Evolutionary conservation across 2,113 vertebrate genomes (phyloP).

Genomic region (Chloebia gouldiae): DNA sequence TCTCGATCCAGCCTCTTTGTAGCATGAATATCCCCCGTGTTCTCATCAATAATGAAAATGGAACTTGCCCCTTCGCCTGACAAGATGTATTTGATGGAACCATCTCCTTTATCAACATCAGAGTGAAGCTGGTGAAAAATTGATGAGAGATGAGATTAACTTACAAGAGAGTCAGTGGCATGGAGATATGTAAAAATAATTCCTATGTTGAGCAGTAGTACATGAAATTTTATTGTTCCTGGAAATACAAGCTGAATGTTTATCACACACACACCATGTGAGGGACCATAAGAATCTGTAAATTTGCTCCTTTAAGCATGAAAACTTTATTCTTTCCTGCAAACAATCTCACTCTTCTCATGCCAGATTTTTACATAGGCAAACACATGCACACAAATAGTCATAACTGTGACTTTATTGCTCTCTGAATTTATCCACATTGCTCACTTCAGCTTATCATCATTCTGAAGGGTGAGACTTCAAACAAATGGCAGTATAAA

Average conservation of each 20-base stretch:
- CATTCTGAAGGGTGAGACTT: not conserved
- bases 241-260: conserved; percentile 42
- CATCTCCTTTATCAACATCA: conserved; percentile 94
- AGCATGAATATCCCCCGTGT: conserved; percentile 96
- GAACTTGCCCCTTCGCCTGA: conserved; percentile 93
- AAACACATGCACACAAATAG: not conserved
- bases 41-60: conserved; percentile 98
- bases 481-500: not conserved
- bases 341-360: not conserved
- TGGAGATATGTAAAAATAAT: conserved; percentile 66
- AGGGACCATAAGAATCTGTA: conserved; percentile 19
- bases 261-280: not conserved
- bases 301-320: not conserved
- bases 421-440: not conserved
- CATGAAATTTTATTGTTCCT: conserved; percentile 55
- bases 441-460: not conserved
- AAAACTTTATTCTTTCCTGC: conserved; percentile 14
- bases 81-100: conserved; percentile 95
- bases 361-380: not conserved
- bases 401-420: rapidly evolving
- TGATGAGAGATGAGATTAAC: conserved; percentile 76
- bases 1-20: conserved; percentile 95
- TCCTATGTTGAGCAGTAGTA: conserved; percentile 28
- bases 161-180: conserved; percentile 64
- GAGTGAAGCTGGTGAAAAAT: conserved; percentile 92